Conservation (phyloP, 2,113 vertebrate genomes). For the Rousettus leschenaultii region DNA sequence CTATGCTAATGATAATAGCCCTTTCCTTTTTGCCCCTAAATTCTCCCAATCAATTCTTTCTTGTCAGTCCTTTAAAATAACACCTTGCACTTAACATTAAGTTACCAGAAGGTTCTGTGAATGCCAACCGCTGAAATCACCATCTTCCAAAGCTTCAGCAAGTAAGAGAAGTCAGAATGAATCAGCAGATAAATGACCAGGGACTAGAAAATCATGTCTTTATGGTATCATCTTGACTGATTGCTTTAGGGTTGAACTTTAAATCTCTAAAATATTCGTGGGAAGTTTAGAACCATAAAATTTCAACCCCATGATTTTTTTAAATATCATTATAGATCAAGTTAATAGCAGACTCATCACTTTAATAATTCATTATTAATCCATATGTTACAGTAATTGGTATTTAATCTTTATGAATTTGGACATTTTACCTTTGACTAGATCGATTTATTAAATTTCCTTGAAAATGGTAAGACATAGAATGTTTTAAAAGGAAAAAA, state of each 20-base stretch:
- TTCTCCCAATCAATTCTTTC: constrained; percentile 1
- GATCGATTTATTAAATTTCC: constrained; percentile 31
- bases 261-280: neutral
- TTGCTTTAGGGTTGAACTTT: neutral
- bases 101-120: neutral
- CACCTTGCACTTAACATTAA: neutral
- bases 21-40: neutral
- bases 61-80: neutral
- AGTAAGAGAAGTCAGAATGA: neutral
- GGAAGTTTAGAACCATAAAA: neutral
- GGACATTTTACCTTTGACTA: constrained; percentile 10
- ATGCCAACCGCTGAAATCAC: constrained; percentile 19
- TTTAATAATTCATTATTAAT: constrained; percentile 8
- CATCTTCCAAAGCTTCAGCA: neutral
- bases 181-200: neutral
- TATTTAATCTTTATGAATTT: constrained; percentile 44
- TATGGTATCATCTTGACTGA: neutral
- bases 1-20: neutral
- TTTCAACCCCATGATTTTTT: neutral
- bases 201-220: neutral
- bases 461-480: neutral
- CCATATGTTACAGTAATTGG: neutral
- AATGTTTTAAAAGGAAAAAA: neutral
- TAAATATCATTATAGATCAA: neutral
- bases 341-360: neutral